These are phyloP conservation scores for Idaea dimidiata DNA, from an alignment of 2,888 invertebrate genomes.

Conservation along the genomic window DNA sequence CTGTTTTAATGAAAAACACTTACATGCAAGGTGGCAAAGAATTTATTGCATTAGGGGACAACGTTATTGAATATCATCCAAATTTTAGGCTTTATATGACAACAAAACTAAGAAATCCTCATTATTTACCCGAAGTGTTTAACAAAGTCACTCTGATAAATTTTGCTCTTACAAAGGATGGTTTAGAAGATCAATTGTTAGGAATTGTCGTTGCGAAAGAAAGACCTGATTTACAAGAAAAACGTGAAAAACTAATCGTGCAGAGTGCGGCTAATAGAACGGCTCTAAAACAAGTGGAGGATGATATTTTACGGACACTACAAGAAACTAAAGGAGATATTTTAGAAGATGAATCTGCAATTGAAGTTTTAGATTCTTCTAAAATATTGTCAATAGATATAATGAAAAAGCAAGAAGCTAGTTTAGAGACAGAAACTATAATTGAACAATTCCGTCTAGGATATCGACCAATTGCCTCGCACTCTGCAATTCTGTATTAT, in stretches of 20 bases:
- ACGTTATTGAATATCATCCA: conserved; percentile 87
- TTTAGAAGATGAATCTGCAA: conserved; percentile 94
- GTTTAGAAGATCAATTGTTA: conserved; percentile 90
- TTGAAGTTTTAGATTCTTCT: conserved; percentile 92
- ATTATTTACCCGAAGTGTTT: conserved; percentile 91
- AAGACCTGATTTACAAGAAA: conserved; percentile 90
- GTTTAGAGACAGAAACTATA: conserved; percentile 87
- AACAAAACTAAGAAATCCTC: conserved; percentile 91
- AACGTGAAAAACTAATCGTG: conserved; percentile 88
- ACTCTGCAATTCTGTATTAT: conserved; percentile 90
- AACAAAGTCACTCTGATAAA: conserved; percentile 92
- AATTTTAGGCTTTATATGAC: conserved; percentile 91
- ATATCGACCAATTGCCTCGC: conserved; percentile 88
- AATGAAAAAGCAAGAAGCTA: conserved; percentile 88
- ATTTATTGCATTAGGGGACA: conserved; percentile 89
- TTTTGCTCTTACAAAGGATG: conserved; percentile 90
- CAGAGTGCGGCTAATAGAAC: conserved; percentile 90
- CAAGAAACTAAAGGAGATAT: conserved; percentile 92
- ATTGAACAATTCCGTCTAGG: conserved; percentile 88
- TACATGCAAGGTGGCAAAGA: conserved; percentile 87
- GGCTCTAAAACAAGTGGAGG: conserved; percentile 91
- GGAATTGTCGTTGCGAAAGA: conserved; percentile 93
- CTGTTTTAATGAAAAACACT: conserved; percentile 86
- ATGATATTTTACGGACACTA: conserved; percentile 91
- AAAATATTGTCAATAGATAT: conserved; percentile 91